These are phyloP conservation scores for Dryobates pubescens DNA, from an alignment of 2,797 vertebrate species.

Conservation along the genomic window DNA sequence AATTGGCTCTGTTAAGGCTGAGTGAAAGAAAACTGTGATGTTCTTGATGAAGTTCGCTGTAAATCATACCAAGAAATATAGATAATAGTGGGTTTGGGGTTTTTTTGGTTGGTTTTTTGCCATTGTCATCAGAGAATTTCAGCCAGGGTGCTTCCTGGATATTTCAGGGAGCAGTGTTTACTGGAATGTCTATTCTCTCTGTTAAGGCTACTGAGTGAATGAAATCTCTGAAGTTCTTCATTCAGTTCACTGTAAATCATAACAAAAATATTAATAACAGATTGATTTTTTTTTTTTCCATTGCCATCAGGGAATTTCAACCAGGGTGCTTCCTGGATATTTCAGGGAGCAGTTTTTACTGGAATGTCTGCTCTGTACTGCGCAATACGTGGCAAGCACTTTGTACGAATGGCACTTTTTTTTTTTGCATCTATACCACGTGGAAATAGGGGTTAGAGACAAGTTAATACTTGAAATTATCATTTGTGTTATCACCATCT, in stretches of 20 bases:
- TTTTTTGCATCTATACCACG: background rate
- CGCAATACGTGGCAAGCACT: background rate
- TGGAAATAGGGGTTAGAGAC: background rate
- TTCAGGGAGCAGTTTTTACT: background rate
- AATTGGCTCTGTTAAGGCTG: background rate
- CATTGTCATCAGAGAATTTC: background rate
- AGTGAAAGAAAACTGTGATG: background rate
- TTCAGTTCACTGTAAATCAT: background rate
- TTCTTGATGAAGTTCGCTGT: background rate
- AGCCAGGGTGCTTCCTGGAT: background rate
- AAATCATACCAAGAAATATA: background rate
- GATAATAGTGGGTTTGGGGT: background rate
- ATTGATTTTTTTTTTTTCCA: background rate
- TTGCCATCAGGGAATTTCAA: background rate
- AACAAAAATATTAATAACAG: background rate
- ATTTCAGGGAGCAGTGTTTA: background rate
- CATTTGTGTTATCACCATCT: constrained; percentile 27
- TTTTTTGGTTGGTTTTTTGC: background rate
- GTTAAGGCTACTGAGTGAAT: background rate
- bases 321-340: background rate
- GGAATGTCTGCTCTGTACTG: background rate
- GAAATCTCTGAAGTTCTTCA: background rate
- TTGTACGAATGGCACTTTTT: background rate
- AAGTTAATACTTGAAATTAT: constrained; percentile 26
- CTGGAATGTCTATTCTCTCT: background rate